Evolutionary conservation across 2,888 invertebrate genomes (phyloP), one percentile per base, ranked within the genome.

Genomic region (Bellardia bayeri): DNA sequence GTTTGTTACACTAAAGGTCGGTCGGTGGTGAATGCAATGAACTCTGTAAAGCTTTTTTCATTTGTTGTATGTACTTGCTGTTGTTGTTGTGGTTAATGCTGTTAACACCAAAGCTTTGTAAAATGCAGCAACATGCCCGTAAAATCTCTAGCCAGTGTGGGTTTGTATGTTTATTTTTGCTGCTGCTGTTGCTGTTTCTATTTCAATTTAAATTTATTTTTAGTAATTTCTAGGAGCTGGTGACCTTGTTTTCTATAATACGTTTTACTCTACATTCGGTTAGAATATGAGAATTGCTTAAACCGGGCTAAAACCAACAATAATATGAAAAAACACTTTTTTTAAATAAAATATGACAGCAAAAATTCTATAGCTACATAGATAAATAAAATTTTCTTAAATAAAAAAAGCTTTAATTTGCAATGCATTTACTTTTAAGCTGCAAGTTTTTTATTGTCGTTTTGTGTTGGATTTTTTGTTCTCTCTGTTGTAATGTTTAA

Each of bases 241-340:
- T 85, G 87, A 87, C 87, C 87, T 87, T 87, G 87, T 87, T 87
- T 82, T 87, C 63, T 56, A 6, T 16, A 13, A 80, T 75, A 75
- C 80, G 51, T 63, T 85, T 69, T 85, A 75, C 54, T n/a, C 7
- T 9, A 13, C 8, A 63, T 54, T 23, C 45, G 16, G 33, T 37
- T 30, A 74, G 71, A 81, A 72, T 42, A 56, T 42, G 69, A 63
- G 83, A 63, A 69, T 51, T 69, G 23, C 63, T 63, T 45, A 78
- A 64, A 61, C 71, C 63, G 78, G 71, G 63, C 63, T 78, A 45
- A 13, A 51, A 69, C 33, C 33, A 82, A 81, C 33, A 64, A 66
- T 54, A 16, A 11, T 23, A 23, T 45, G 2, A n/a, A 63, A 63
- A 42, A 64, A 37, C 54, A 11, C 9, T 14, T 23, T 14, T 23